Base-by-base conservation (phyloP, 2,797 vertebrate species). In the Betta splendens region DNA sequence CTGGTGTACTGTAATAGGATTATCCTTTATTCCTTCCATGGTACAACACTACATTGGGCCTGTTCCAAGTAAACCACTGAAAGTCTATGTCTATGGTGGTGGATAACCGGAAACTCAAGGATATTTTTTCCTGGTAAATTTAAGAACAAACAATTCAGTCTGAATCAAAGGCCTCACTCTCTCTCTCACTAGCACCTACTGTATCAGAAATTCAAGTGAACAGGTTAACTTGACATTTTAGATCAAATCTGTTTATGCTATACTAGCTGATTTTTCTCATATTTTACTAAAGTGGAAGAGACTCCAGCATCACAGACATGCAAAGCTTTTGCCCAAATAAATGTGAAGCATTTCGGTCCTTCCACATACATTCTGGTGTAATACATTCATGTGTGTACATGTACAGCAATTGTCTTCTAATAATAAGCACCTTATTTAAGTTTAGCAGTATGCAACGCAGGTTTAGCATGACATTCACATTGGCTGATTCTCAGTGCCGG, bases 351-450 rank as follows among this genome's bases (percentile, higher is more conserved):
- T 31, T 45, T n/a, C 33, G 62, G 56, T 47, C 32, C 23, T 31
- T 69, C 40, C 48, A 7, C 25, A 21, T 28, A 43, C 50, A 31
- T 64, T 65, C 35, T 16, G 7, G 37, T 37, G 7, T 53, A 78
- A 9, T 53, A 66, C 32, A 20, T 59, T 59, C 11, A 9, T 3
- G 45, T 60, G 33, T 38, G 54, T 7, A 16, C 22, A 1, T 21
- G 3, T 29, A 28, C 46, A 57, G 69, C 45, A 29, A 57, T 57
- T 17, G 2, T 65, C 52, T 12, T 39, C 39, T 23, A n/a, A 17
- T 21, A 13, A 33, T 40, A 65, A 81, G 75, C 79, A 79, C 77
- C 75, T 48, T 48, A 7, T 40, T 43, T 2, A 26, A 12, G 46
- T 54, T 59, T 1, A 72, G 54, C 38, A 33, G 43, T 26, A 20